phyloP scores from a whole-genome alignment of 2,888 invertebrate genomes.

The Phyllotreta cruciferae region DNA sequence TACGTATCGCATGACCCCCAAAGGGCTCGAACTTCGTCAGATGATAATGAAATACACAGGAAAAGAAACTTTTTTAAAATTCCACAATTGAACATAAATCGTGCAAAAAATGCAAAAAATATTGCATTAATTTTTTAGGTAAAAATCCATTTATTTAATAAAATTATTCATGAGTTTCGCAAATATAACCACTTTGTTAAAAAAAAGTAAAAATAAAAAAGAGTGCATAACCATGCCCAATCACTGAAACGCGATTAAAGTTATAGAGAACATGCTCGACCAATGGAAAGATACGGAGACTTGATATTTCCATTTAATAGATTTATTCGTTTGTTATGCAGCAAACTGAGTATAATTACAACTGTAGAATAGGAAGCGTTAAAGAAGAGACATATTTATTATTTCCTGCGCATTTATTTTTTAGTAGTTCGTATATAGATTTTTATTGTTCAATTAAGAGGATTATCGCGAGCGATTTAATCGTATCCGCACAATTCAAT shows the following conservation, averaged over 20 bases:
- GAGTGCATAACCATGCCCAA: constrained; percentile 10
- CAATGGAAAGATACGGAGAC: constrained; percentile 39
- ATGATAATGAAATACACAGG: constrained; percentile 23
- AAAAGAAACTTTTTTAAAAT: neutral
- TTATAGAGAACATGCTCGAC: constrained; percentile 35
- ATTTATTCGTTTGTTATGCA: constrained; percentile 32
- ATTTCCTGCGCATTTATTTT: constrained; percentile 20
- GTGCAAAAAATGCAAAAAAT: too few relatives aligned
- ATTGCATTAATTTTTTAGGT: too few relatives aligned
- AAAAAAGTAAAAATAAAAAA: neutral
- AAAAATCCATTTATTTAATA: too few relatives aligned
- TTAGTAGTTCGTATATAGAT: constrained; percentile 8
- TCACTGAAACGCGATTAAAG: constrained; percentile 19
- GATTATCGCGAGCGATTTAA: constrained; percentile 1
- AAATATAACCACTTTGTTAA: too few relatives aligned
- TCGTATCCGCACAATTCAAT: too few relatives aligned
- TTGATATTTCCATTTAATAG: constrained; percentile 33
- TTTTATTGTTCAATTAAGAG: constrained; percentile 9
- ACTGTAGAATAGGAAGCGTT: constrained; percentile 11
- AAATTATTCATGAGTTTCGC: too few relatives aligned
- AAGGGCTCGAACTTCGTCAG: constrained; percentile 15
- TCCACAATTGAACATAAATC: neutral
- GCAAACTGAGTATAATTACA: constrained; percentile 15
- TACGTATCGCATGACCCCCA: constrained; percentile 32
- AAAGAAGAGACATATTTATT: constrained; percentile 21